Evolutionary conservation across 92 coral and sea anemone genomes (phyloP).

Genomic region (Paragorgia papillata): DNA sequence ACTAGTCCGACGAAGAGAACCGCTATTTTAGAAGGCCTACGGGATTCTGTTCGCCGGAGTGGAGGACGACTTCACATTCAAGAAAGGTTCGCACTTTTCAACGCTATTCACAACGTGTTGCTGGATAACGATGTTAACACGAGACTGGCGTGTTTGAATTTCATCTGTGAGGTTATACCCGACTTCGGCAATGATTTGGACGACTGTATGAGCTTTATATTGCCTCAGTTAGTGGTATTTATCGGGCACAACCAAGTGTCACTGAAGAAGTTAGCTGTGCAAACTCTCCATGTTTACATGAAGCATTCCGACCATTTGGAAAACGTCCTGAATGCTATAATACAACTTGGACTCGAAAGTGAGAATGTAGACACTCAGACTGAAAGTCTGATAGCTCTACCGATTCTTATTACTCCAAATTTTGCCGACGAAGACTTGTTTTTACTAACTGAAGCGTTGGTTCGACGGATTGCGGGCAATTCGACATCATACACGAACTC

Average conservation of each 20-base stretch:
- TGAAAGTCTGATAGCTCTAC: slow-evolving; percentile 90
- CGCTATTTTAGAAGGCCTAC: slow-evolving; percentile 78
- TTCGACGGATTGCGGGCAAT: slow-evolving; percentile 73
- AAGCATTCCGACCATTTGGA: slow-evolving; percentile 82
- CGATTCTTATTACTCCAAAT: slow-evolving; percentile 93
- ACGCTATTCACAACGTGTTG: slow-evolving; percentile 82
- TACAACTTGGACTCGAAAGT: slow-evolving; percentile 91
- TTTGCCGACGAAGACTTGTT: slow-evolving; percentile 96
- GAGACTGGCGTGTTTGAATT: slow-evolving; percentile 85
- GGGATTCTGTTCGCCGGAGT: slow-evolving; percentile 93
- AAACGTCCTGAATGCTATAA: slow-evolving; percentile 86
- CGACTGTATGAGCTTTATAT: slow-evolving; percentile 85
- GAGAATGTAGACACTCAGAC: slow-evolving; percentile 87
- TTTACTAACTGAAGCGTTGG: slow-evolving; percentile 89
- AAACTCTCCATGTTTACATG: slow-evolving; percentile 98
- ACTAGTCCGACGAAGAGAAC: slow-evolving; percentile 81
- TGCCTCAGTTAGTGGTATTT: slow-evolving; percentile 91
- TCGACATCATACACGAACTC: slow-evolving; percentile 73
- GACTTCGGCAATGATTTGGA: slow-evolving; percentile 93
- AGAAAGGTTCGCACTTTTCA: slow-evolving; percentile 87
- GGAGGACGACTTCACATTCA: slow-evolving; percentile 95
- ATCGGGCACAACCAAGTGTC: slow-evolving; percentile 91
- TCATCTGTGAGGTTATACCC: slow-evolving; percentile 89
- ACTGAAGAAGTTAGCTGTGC: slow-evolving; percentile 92
- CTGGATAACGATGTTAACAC: slow-evolving; percentile 83